A percentile compares a stretch with the other conserved stretches of the same genome.
Conservation (phyloP, 2,113 vertebrate species). For the Octodon degus region DNA sequence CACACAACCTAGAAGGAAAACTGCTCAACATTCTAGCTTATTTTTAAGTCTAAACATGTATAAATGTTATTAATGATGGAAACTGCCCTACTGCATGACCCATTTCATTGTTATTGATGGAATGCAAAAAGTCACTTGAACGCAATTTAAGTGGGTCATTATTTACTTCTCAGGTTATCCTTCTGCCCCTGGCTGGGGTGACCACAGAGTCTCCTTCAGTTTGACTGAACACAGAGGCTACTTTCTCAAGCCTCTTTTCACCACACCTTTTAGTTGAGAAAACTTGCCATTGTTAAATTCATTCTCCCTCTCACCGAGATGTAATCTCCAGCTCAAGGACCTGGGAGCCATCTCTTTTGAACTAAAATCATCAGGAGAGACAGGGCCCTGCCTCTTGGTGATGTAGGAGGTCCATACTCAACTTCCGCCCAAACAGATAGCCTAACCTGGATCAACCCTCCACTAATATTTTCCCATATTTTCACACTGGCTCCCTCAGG, state of each 20-base stretch:
- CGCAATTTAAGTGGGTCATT: slow-evolving; percentile 13
- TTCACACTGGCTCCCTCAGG: neutral
- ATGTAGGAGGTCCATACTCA: neutral
- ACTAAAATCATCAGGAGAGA: slow-evolving; percentile 2
- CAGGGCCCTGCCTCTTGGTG: neutral
- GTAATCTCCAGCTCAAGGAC: neutral
- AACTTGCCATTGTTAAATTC: neutral
- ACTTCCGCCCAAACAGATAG: neutral
- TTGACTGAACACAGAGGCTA: neutral
- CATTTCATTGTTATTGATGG: slow-evolving; percentile 41
- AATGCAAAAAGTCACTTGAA: slow-evolving; percentile 50
- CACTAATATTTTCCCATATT: neutral
- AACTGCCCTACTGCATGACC: neutral
- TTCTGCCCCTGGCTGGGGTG: neutral
- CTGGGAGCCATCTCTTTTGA: neutral
- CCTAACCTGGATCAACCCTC: neutral
- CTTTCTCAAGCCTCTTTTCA: neutral
- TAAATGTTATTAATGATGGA: slow-evolving; percentile 54
- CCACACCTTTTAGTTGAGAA: neutral
- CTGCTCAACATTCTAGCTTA: slow-evolving; percentile 40
- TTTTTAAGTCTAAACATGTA: slow-evolving; percentile 24
- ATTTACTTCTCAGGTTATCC: slow-evolving; percentile 55
- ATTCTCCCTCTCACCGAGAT: slow-evolving; percentile 18
- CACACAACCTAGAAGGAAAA: slow-evolving; percentile 32
- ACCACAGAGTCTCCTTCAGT: neutral